Evolutionary conservation across 64 coral and sea anemone species (phyloP), one percentile per base, ranked within the genome.

Genomic region (Exaiptasia diaphana): DNA sequence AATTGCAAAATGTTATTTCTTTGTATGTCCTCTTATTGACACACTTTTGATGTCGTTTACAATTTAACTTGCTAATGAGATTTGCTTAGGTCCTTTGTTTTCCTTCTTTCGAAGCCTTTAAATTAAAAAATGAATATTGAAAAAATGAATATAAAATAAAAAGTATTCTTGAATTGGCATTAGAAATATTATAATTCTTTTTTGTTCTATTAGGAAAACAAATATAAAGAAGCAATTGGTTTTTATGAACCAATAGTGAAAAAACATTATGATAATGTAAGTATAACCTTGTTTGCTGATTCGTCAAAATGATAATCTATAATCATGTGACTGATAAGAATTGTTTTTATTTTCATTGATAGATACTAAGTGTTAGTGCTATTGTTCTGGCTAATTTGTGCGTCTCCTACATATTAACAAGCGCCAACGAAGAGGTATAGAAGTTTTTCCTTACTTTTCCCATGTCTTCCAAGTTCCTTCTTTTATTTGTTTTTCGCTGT

Each of bases 181-280:
- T n/a, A n/a, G n/a, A n/a, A n/a, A n/a, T n/a, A n/a, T n/a, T n/a
- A n/a, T n/a, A n/a, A n/a, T n/a, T 55, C 22, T 49, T 52, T 7
- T 50, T n/a, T 42, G 78, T 43, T 80, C 13, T 22, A 53, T 14
- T 54, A 99, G 86, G 95, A 99, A 81, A 99, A 99, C 50, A 99
- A 99, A 67, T 99, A 99, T 32, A 99, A 99, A 72, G 95, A 99
- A 61, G 95, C 95, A 11, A 79, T 99, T 65, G 95, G 95, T 50
- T 99, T 99, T 31, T 99, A 99, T 81, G 95, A 99, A 77, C 95
- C 95, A 6, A 99, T 86, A 53, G 95, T 99, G 4, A 99, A 99
- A 38, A 99, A 99, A 84, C 90, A 99, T 77, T 99, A 99, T 57
- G 95, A 99, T 38, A 99, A 99, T 57, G 95, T 99, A 76, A 85